phyloP scores from a whole-genome alignment of 2,888 invertebrate species.

The Craniophora ligustri region DNA sequence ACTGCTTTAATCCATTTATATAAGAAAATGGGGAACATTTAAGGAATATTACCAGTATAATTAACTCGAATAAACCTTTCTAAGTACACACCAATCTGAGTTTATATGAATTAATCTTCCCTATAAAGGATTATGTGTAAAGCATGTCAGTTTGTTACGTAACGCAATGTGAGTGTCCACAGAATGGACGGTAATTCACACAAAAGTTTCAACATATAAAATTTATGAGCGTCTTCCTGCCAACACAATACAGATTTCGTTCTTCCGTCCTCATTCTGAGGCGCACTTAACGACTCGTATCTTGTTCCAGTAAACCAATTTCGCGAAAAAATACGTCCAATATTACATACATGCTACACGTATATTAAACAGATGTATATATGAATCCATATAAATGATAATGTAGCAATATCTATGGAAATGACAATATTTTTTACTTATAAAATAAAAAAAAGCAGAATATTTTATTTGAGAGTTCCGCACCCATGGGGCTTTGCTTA shows the following conservation, averaged over 20 bases:
- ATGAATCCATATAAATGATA: slow-evolving; percentile 46
- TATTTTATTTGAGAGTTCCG: slow-evolving; percentile 13
- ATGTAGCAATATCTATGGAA: slow-evolving; percentile 46
- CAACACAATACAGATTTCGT: slow-evolving; percentile 18
- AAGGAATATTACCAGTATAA: too few species aligned
- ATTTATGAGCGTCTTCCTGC: slow-evolving; percentile 26
- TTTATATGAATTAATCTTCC: too few species aligned
- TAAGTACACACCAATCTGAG: too few species aligned
- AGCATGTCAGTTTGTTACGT: too few species aligned
- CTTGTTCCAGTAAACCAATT: slow-evolving; percentile 24
- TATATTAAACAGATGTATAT: too few species aligned
- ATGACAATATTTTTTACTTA: slow-evolving; percentile 32
- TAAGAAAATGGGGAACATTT: too few species aligned
- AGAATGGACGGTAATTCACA: slow-evolving; percentile 7
- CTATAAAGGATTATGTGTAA: too few species aligned
- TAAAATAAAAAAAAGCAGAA: slow-evolving; percentile 27
- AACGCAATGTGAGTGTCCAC: slow-evolving; percentile 2
- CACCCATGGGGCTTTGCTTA: slow-evolving; percentile 19
- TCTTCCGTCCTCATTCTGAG: slow-evolving; percentile 14
- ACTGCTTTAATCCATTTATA: too few species aligned
- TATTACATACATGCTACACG: too few species aligned
- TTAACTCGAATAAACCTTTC: too few species aligned
- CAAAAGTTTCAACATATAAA: slow-evolving; percentile 16
- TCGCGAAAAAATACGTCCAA: slow-evolving; percentile 15
- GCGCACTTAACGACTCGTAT: slow-evolving; percentile 21